Conservation (phyloP, 2,113 vertebrate genomes). For the Ictalurus punctatus region DNA sequence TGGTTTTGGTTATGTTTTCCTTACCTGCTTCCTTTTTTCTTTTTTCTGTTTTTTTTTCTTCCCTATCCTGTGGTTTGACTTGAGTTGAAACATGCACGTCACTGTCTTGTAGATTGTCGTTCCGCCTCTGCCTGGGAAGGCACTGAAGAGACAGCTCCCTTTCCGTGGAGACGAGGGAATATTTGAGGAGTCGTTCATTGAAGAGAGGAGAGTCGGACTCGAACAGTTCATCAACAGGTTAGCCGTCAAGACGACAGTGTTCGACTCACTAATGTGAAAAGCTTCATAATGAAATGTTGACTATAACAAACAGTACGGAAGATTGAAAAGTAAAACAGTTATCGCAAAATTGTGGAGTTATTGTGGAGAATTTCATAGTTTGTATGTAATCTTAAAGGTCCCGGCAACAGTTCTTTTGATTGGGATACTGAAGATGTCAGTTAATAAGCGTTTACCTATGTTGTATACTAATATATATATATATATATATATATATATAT, state of each 20-base stretch:
- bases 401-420: not conserved
- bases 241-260: not conserved
- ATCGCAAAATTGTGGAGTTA: not conserved
- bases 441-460: not conserved
- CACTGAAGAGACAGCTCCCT: conserved; percentile 95
- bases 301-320: not conserved
- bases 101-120: conserved; percentile 88
- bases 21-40: not conserved
- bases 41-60: not conserved
- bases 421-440: not conserved
- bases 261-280: not conserved
- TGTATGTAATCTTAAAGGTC: not conserved
- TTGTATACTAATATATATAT: not conserved
- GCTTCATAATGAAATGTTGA: not conserved
- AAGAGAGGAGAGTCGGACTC: conserved; percentile 90
- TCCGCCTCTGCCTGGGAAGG: conserved; percentile 94
- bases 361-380: not conserved
- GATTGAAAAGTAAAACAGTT: not conserved
- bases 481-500: not conserved
- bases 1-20: not conserved
- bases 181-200: conserved; percentile 96
- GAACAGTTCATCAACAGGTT: conserved; percentile 99
- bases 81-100: not conserved
- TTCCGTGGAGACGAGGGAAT: conserved; percentile 96
- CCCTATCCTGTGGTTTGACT: not conserved